Percentiles rank a stretch among this genome's conserved stretches.
These are phyloP conservation scores for Passer montanus DNA, from an alignment of 2,113 vertebrate genomes.

Conservation along the genomic window DNA sequence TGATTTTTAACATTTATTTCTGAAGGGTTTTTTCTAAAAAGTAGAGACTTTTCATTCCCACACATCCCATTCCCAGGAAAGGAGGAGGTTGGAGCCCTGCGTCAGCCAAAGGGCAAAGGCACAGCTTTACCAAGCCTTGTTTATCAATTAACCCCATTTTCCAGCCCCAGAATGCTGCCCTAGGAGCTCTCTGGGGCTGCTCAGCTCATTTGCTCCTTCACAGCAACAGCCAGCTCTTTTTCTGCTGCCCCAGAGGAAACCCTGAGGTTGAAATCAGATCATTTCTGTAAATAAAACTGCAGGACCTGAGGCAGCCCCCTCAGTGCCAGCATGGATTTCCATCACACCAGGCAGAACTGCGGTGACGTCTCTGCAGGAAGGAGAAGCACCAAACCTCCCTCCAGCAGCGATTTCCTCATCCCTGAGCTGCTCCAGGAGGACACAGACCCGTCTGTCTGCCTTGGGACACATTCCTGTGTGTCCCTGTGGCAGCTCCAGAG, in stretches of 20 bases:
- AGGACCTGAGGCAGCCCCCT: background rate
- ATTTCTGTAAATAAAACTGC: background rate
- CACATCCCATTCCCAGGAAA: background rate
- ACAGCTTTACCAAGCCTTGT: background rate
- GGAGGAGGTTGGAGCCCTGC: background rate
- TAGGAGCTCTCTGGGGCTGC: background rate
- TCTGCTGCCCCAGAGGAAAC: background rate
- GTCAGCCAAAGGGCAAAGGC: background rate
- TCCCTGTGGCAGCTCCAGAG: background rate
- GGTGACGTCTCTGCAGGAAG: background rate
- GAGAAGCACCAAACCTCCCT: background rate
- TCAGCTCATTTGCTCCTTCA: background rate
- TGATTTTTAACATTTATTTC: background rate
- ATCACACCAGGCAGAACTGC: background rate
- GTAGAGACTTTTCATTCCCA: background rate
- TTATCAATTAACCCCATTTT: background rate
- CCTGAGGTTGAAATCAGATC: background rate
- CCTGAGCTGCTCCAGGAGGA: background rate
- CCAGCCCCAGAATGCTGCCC: background rate
- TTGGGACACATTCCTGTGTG: background rate
- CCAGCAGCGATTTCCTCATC: background rate
- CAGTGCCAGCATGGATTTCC: rapidly evolving
- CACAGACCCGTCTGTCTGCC: background rate
- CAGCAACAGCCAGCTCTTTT: background rate
- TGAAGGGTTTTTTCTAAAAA: background rate